These are phyloP conservation scores for Diuraphis noxia DNA, from an alignment of 1,140 invertebrate genomes.

Conservation along the genomic window DNA sequence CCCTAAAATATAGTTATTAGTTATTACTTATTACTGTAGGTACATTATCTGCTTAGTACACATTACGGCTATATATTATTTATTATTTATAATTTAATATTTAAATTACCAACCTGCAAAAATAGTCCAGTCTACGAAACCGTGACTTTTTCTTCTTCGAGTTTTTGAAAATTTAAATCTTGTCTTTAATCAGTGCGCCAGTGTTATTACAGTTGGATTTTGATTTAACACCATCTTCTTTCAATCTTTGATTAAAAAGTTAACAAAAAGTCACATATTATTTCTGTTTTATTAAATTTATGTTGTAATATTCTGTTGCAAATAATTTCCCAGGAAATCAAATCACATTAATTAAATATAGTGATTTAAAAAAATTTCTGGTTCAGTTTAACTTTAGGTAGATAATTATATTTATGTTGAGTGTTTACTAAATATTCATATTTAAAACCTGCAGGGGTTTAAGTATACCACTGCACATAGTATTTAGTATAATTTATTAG, in stretches of 20 bases:
- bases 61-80: no score
- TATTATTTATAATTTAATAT: no score
- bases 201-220: not conserved
- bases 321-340: not conserved
- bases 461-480: not conserved
- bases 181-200: not conserved
- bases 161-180: not conserved
- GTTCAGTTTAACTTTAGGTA: not conserved
- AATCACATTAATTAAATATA: not conserved
- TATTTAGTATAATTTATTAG: not conserved
- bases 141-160: not conserved
- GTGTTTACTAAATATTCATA: not conserved
- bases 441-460: no score
- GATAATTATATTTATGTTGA: not conserved
- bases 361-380: not conserved
- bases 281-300: not conserved
- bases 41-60: no score
- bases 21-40: no score
- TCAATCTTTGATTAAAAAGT: not conserved
- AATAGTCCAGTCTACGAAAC: no score
- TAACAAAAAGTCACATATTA: not conserved
- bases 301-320: not conserved
- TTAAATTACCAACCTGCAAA: no score
- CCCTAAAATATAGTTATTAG: no score
- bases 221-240: not conserved